Evolutionary conservation across 2,113 vertebrate genomes (phyloP).

Genomic region (Myiopsitta monachus): DNA sequence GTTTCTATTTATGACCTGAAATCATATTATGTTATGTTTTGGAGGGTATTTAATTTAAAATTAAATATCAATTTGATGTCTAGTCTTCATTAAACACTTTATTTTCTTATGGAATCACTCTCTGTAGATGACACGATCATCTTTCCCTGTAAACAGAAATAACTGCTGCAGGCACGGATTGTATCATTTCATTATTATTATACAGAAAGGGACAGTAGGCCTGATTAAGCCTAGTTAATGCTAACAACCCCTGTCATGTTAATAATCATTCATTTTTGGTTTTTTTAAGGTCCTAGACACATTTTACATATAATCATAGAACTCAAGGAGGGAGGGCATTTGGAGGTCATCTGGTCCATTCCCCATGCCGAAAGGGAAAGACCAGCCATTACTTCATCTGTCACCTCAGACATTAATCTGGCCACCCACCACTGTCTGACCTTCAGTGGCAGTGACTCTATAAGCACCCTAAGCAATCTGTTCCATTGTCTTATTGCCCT

Average conservation of each 20-base stretch:
- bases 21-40: accelerated
- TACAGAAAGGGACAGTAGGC: constrained; percentile 22
- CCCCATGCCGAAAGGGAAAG: not conserved
- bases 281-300: not conserved
- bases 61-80: not conserved
- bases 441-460: not conserved
- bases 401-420: not conserved
- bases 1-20: not conserved
- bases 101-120: not conserved
- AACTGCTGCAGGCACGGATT: not conserved
- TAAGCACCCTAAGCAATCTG: not conserved
- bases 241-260: not conserved
- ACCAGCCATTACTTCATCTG: not conserved
- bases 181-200: not conserved
- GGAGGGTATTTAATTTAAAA: not conserved
- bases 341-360: not conserved
- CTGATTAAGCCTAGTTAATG: constrained; percentile 15
- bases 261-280: not conserved
- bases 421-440: not conserved
- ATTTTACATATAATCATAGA: not conserved
- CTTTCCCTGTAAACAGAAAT: not conserved
- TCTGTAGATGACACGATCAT: not conserved
- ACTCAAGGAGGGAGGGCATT: not conserved
- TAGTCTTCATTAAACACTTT: not conserved
- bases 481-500: not conserved